Evolutionary conservation across 2,113 vertebrate genomes (phyloP).

Genomic region (Pseudorhombus dupliciocellatus): DNA sequence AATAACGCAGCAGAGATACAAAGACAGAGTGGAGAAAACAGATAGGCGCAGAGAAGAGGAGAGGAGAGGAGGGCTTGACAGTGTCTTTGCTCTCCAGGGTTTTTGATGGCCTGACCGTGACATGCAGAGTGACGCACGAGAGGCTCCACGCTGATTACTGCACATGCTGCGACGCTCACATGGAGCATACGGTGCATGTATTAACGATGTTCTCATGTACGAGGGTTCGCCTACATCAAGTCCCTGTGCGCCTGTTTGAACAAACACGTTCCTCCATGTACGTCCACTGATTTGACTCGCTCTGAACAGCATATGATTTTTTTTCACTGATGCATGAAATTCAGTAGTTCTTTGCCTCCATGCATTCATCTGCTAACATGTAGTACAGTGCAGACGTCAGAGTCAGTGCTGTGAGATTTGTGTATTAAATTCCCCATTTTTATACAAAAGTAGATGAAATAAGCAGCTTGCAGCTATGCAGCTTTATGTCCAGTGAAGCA

Average conservation of each 20-base stretch:
- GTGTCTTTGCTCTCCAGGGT: conserved; percentile 50
- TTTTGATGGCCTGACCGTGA: conserved; percentile 62
- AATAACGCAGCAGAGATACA: conserved; percentile 47
- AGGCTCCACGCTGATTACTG: conserved; percentile 39
- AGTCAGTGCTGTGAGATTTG: conserved; percentile 2
- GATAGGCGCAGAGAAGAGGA: conserved; percentile 38
- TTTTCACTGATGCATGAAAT: conserved; percentile 60
- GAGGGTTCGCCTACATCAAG: background rate
- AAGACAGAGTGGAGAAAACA: conserved; percentile 22
- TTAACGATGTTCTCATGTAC: conserved; percentile 14
- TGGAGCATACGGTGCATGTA: conserved; percentile 25
- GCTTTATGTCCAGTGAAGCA: too few species aligned
- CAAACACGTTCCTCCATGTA: conserved; percentile 20
- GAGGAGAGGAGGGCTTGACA: conserved; percentile 28
- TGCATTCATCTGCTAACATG: conserved; percentile 28
- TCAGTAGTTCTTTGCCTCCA: conserved; percentile 25
- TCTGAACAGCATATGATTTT: conserved; percentile 27
- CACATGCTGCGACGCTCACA: conserved; percentile 16
- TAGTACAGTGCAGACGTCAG: background rate
- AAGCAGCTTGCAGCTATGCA: too few species aligned
- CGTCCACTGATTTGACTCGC: conserved; percentile 36
- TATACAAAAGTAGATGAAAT: too few species aligned
- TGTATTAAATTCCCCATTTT: too few species aligned
- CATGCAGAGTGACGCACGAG: conserved; percentile 56
- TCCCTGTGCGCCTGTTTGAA: background rate